phyloP scores from a whole-genome alignment of 2,888 invertebrate species.

The Andrena bucephala region DNA sequence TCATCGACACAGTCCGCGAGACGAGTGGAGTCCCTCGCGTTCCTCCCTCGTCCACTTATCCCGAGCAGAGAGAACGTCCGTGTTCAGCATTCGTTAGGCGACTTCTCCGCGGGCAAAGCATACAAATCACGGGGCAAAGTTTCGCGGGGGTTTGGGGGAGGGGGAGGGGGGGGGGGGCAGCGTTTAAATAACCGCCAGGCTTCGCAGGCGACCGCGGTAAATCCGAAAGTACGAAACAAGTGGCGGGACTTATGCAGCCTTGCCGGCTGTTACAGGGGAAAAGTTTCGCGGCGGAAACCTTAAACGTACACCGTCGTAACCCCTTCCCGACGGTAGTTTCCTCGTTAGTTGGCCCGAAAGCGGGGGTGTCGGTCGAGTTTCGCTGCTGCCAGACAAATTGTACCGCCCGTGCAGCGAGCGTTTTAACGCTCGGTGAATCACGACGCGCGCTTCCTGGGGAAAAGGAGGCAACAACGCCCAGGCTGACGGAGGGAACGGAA shows the following conservation, averaged over 20 bases:
- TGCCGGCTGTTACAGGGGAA: conserved; percentile 28
- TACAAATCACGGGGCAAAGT: conserved; percentile 69
- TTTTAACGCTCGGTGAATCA: conserved; percentile 74
- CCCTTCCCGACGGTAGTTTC: conserved; percentile 53
- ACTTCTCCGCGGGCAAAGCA: conserved; percentile 54
- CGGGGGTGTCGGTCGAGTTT: conserved; percentile 59
- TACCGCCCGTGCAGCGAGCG: conserved; percentile 69
- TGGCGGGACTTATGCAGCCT: conserved; percentile 58
- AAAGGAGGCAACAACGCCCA: conserved; percentile 18
- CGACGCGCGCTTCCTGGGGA: conserved; percentile 14
- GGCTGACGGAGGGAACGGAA: not conserved
- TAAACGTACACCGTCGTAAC: conserved; percentile 55
- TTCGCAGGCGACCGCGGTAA: conserved; percentile 41
- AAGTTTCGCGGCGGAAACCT: conserved; percentile 60
- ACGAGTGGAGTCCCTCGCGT: not conserved
- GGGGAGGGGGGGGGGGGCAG: conserved; percentile 32
- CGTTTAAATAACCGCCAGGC: conserved; percentile 67
- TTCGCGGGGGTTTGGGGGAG: conserved; percentile 19
- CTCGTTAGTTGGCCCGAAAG: conserved; percentile 65
- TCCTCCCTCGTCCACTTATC: conserved; percentile 51
- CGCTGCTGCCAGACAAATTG: conserved; percentile 77
- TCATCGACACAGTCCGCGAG: conserved; percentile 39
- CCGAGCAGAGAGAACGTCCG: not conserved
- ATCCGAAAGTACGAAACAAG: conserved; percentile 71
- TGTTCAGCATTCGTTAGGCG: conserved; percentile 47